Percentiles rank a stretch among this genome's conserved stretches.
Evolutionary conservation across 2,113 vertebrate genomes (phyloP).

Genomic region (Neodontobutis hainanensis): DNA sequence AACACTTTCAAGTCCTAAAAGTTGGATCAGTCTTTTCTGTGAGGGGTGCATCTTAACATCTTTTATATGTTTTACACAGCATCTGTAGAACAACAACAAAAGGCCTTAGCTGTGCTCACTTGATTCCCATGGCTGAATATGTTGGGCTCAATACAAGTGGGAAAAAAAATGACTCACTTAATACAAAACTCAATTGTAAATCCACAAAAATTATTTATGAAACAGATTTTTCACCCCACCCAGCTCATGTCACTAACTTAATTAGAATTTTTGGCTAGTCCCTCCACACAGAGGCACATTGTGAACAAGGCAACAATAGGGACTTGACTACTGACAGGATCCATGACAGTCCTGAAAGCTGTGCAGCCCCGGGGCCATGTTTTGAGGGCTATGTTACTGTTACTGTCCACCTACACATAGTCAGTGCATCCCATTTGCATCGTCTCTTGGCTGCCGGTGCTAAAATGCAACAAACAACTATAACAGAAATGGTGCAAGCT

Average conservation of each 20-base stretch:
- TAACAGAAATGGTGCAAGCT: conserved; percentile 21
- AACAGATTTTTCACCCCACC: conserved; percentile 10
- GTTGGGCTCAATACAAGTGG: conserved; percentile 38
- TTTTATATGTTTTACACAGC: not conserved
- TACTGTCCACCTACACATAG: conserved; percentile 28
- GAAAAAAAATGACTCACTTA: conserved; percentile 28
- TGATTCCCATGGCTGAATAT: conserved; percentile 34
- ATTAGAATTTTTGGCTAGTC: conserved; percentile 1
- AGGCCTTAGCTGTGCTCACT: conserved; percentile 25
- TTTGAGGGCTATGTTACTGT: conserved; percentile 17
- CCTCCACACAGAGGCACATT: conserved; percentile 2
- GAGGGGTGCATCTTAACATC: too few relatives aligned
- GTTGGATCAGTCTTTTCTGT: not conserved
- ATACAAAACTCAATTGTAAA: conserved; percentile 9
- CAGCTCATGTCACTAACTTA: conserved; percentile 18
- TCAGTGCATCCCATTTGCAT: conserved; percentile 21
- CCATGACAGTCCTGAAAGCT: conserved; percentile 8
- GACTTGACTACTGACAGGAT: conserved; percentile 11
- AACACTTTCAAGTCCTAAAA: not conserved
- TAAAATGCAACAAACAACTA: conserved; percentile 16
- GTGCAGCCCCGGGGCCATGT: conserved; percentile 23
- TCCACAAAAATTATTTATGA: conserved; percentile 27
- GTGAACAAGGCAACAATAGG: conserved; percentile 1
- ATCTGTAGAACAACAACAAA: conserved; percentile 1
- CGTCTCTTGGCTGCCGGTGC: conserved; percentile 4